Conservation (phyloP, 2,797 vertebrate species). For the Morelia viridis region DNA sequence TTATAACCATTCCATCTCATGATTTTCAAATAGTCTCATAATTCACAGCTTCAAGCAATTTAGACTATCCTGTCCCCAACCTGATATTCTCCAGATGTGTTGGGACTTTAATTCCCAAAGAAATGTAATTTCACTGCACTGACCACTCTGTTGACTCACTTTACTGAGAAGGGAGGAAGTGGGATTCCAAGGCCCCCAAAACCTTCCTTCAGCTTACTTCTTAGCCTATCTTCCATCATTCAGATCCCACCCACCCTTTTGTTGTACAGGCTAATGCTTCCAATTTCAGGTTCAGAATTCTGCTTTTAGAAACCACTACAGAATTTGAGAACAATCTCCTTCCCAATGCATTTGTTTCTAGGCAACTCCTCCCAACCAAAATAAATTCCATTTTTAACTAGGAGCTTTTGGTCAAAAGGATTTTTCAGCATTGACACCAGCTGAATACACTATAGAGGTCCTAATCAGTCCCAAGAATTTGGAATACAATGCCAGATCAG, state of each 20-base stretch:
- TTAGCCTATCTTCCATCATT: not conserved
- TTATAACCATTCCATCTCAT: not conserved
- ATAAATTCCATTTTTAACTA: no score
- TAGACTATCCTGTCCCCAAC: not conserved
- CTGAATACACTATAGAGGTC: no score
- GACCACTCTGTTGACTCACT: not conserved
- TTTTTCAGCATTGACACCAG: no score
- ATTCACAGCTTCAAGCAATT: not conserved
- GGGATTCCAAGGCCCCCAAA: not conserved
- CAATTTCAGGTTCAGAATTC: not conserved
- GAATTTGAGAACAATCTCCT: not conserved
- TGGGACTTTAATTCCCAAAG: not conserved
- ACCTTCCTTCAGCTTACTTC: not conserved
- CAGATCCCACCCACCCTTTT: not conserved
- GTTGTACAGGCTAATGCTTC: not conserved
- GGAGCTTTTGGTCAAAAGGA: no score
- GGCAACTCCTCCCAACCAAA: not conserved
- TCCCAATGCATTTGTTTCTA: not conserved
- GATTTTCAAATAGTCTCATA: not conserved
- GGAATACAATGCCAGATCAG: no score
- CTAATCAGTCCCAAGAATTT: no score
- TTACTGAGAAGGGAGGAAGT: not conserved
- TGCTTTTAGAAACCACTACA: not conserved
- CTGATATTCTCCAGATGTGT: not conserved
- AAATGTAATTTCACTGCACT: not conserved